Evolutionary conservation across 2,888 invertebrate genomes (phyloP).

Genomic region (Malthinus seriepunctatus): DNA sequence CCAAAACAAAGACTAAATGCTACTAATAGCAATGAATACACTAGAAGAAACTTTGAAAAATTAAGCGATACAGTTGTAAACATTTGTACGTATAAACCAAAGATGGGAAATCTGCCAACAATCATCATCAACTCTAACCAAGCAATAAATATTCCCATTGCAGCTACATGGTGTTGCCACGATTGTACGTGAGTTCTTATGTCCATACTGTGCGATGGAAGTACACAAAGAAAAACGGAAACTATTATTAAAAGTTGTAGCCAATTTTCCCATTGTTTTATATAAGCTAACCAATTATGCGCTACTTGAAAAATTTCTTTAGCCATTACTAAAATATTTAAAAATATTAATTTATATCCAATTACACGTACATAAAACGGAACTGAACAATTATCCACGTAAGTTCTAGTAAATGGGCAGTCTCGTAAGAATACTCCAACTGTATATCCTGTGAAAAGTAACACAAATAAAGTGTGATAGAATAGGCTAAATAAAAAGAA

Average conservation of each 20-base stretch:
- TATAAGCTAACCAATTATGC: conserved; percentile 72
- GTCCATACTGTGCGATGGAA: conserved; percentile 43
- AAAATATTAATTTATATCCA: conserved; percentile 65
- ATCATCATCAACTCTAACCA: conserved; percentile 88
- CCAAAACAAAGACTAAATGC: conserved; percentile 82
- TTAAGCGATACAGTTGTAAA: conserved; percentile 83
- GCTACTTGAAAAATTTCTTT: conserved; percentile 82
- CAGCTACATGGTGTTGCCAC: conserved; percentile 83
- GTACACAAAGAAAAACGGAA: conserved; percentile 70
- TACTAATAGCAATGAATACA: conserved; percentile 78
- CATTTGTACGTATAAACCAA: conserved; percentile 87
- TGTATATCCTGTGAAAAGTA: conserved; percentile 74
- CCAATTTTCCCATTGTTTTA: conserved; percentile 84
- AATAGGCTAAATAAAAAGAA: conserved; percentile 79
- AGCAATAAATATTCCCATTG: conserved; percentile 75
- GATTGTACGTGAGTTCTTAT: conserved; percentile 48
- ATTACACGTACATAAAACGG: conserved; percentile 37
- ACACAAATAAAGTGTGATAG: conserved; percentile 76
- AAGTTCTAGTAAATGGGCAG: conserved; percentile 41
- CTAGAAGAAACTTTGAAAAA: conserved; percentile 78
- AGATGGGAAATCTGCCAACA: conserved; percentile 82
- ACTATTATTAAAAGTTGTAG: conserved; percentile 78
- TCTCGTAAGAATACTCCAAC: conserved; percentile 64
- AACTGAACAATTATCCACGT: conserved; percentile 39
- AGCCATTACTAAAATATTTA: conserved; percentile 65